These are phyloP conservation scores for Parelbella ahira DNA, from an alignment of 2,888 invertebrate species.

Conservation along the genomic window DNA sequence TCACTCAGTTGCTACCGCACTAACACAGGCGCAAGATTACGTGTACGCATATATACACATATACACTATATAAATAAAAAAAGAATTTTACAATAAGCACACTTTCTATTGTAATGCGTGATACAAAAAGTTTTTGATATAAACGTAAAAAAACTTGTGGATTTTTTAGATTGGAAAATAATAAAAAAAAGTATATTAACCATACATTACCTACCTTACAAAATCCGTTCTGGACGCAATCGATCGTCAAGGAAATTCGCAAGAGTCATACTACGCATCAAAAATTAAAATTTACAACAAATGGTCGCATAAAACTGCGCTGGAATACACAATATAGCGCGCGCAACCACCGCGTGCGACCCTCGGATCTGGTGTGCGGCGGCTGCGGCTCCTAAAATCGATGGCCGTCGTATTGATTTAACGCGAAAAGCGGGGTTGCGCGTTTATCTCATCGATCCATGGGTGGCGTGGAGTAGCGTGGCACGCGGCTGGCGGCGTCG, in stretches of 20 bases:
- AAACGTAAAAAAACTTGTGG: too few relatives aligned
- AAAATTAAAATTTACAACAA: slow-evolving; percentile 15
- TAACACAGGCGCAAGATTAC: too few relatives aligned
- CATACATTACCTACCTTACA: too few relatives aligned
- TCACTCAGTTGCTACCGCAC: too few relatives aligned
- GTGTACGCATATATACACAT: too few relatives aligned
- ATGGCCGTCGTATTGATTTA: slow-evolving; percentile 87
- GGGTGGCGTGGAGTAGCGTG: slow-evolving; percentile 46
- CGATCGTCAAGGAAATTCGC: slow-evolving; percentile 1
- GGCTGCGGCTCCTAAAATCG: slow-evolving; percentile 86
- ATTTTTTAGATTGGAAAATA: too few relatives aligned
- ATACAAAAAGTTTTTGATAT: too few relatives aligned
- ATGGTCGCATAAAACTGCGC: slow-evolving; percentile 13
- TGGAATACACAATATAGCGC: slow-evolving; percentile 39
- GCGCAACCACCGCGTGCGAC: slow-evolving; percentile 79
- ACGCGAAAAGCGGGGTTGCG: slow-evolving; percentile 84
- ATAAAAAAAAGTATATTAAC: too few relatives aligned
- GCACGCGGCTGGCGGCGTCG: slow-evolving; percentile 29
- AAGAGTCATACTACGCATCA: slow-evolving; percentile 1
- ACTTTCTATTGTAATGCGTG: too few relatives aligned
- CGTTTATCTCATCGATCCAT: slow-evolving; percentile 88
- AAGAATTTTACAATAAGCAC: too few relatives aligned
- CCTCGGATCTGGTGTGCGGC: slow-evolving; percentile 73
- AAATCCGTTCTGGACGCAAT: slow-evolving; percentile 17
- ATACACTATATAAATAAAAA: too few relatives aligned